These are phyloP conservation scores for Apodemia duryi DNA, from an alignment of 2,888 invertebrate genomes.

Conservation along the genomic window DNA sequence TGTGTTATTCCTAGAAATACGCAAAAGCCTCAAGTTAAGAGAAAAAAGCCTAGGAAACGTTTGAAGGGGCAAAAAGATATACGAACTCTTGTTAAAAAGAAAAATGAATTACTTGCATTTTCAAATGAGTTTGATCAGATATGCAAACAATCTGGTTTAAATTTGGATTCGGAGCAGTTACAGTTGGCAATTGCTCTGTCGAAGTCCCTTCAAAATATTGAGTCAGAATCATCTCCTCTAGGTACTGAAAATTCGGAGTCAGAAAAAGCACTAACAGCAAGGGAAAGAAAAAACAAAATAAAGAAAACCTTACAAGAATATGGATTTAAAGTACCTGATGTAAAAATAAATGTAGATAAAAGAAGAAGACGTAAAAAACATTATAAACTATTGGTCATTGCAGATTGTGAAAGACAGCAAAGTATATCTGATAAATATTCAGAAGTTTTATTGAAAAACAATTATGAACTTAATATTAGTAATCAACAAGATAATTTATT, in stretches of 20 bases:
- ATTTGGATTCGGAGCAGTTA: conserved; percentile 82
- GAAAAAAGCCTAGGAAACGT: conserved; percentile 37
- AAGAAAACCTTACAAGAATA: conserved; percentile 80
- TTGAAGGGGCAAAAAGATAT: conserved; percentile 64
- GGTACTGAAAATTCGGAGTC: conserved; percentile 27
- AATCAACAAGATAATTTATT: conserved; percentile 25
- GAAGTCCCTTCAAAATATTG: conserved; percentile 66
- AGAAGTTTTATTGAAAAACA: conserved; percentile 46
- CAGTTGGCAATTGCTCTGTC: conserved; percentile 84
- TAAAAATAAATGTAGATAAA: conserved; percentile 41
- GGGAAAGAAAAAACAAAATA: conserved; percentile 56
- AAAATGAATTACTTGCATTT: conserved; percentile 58
- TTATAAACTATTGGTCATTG: conserved; percentile 49
- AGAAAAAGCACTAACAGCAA: conserved; percentile 37
- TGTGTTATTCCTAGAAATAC: conserved; percentile 42
- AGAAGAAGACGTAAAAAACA: conserved; percentile 44
- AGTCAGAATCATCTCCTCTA: conserved; percentile 21
- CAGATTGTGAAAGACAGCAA: conserved; percentile 51
- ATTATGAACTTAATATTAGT: conserved; percentile 17
- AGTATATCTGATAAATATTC: conserved; percentile 54
- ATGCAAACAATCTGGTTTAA: conserved; percentile 62
- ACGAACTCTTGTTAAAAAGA: conserved; percentile 50
- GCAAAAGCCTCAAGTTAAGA: conserved; percentile 37
- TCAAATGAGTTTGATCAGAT: conserved; percentile 62
- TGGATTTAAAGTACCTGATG: conserved; percentile 75